phyloP scores from a whole-genome alignment of 1,140 invertebrate genomes.

The Plectus sambesii region DNA sequence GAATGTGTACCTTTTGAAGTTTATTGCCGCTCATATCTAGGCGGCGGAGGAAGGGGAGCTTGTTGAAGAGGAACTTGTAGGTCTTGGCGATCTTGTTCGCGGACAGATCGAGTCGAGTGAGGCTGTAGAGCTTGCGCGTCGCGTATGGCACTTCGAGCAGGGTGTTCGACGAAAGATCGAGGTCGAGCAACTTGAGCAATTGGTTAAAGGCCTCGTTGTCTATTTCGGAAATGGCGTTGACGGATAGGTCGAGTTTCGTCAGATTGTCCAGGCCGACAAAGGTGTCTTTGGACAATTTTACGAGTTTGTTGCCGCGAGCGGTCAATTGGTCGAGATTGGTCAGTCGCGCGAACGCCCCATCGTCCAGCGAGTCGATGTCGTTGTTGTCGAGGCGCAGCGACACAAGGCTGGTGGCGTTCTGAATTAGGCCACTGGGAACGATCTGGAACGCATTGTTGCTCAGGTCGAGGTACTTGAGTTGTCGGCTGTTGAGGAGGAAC shows the following conservation, averaged over 20 bases:
- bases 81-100: conserved; percentile 32
- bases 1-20: conserved; percentile 28
- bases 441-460: conserved; percentile 20
- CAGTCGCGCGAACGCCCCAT: conserved; percentile 9
- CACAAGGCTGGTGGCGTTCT: conserved; percentile 15
- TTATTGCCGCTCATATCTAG: conserved; percentile 29
- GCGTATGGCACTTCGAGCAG: conserved; percentile 33
- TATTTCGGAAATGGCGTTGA: conserved; percentile 31
- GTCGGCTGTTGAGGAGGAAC: conserved; percentile 15
- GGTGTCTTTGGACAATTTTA: conserved; percentile 18
- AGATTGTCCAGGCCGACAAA: conserved; percentile 32
- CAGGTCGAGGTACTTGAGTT: conserved; percentile 30
- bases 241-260: conserved; percentile 18
- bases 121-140: conserved; percentile 22
- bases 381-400: conserved; percentile 25
- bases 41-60: conserved; percentile 28
- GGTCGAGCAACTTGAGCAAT: conserved; percentile 2
- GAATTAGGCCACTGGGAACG: conserved; percentile 24
- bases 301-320: conserved; percentile 29
- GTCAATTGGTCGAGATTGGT: conserved; percentile 27
- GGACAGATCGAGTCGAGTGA: conserved; percentile 28
- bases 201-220: conserved; percentile 28
- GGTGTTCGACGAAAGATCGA: conserved; percentile 29
- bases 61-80: conserved; percentile 38
- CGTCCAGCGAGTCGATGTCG: conserved; percentile 23